phyloP scores from a whole-genome alignment of 2,113 vertebrate species.

The Chloebia gouldiae region DNA sequence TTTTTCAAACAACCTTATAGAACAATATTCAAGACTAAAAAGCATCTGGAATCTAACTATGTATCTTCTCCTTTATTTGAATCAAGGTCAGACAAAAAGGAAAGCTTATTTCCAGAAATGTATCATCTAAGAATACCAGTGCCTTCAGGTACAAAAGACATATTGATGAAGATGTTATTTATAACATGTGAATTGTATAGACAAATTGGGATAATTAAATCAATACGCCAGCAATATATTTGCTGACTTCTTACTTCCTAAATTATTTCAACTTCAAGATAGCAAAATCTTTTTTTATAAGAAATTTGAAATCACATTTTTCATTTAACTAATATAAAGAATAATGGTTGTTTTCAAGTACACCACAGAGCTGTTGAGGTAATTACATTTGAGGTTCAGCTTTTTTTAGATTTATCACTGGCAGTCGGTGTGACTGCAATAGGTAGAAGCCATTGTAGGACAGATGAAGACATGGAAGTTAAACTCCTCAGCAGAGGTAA shows the following conservation, averaged over 20 bases:
- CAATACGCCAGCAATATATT: background rate
- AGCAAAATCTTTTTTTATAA: background rate
- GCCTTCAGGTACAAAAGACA: background rate
- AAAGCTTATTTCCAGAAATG: background rate
- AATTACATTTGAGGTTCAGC: background rate
- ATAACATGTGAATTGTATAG: fast-evolving
- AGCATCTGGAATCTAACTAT: background rate
- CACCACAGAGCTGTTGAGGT: background rate
- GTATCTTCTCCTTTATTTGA: background rate
- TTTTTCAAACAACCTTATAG: background rate
- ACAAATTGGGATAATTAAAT: background rate
- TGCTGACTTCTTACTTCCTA: background rate
- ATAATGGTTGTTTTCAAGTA: background rate
- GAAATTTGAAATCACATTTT: background rate
- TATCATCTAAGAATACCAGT: background rate
- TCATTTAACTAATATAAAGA: background rate
- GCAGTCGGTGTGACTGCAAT: background rate
- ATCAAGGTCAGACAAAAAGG: background rate
- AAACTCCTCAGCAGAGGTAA: background rate
- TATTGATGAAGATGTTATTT: background rate
- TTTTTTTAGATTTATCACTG: background rate
- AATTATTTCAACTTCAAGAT: background rate
- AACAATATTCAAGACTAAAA: background rate
- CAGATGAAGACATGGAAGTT: background rate
- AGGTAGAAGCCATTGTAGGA: background rate